A percentile compares a stretch with the other conserved stretches of the same genome.
phyloP scores from a whole-genome alignment of 1,140 invertebrate species.

The Antheraea pernyi region DNA sequence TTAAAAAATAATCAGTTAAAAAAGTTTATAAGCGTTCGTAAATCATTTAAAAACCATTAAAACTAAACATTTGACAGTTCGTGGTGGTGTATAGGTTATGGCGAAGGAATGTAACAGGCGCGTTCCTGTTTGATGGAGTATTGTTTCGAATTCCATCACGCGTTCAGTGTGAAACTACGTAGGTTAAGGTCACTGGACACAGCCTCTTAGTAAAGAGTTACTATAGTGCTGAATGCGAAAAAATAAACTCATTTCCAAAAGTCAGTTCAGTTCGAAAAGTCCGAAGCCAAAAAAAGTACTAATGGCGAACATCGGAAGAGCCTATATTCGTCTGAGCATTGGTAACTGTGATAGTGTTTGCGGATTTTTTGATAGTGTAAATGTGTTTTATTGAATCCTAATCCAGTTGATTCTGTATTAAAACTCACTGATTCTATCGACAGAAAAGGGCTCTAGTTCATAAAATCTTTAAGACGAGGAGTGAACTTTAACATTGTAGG shows the following conservation, averaged over 20 bases:
- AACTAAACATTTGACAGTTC: slow-evolving; percentile 39
- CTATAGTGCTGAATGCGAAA: neutral
- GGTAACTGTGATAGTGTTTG: too few relatives aligned
- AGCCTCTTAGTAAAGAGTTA: neutral
- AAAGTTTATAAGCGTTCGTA: neutral
- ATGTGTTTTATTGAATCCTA: too few relatives aligned
- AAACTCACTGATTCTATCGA: too few relatives aligned
- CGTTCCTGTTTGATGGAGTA: slow-evolving; percentile 44
- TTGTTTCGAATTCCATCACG: slow-evolving; percentile 70
- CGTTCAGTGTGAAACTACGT: slow-evolving; percentile 20
- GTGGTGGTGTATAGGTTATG: slow-evolving; percentile 11
- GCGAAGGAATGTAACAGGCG: slow-evolving; percentile 27
- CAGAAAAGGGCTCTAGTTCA: too few relatives aligned
- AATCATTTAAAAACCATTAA: neutral
- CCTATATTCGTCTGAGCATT: too few relatives aligned
- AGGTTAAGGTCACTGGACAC: slow-evolving; percentile 12
- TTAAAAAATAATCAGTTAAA: neutral
- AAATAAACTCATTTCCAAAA: neutral
- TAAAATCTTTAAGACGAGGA: too few relatives aligned
- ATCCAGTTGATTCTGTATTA: too few relatives aligned
- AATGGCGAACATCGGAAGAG: too few relatives aligned
- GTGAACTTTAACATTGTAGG: too few relatives aligned
- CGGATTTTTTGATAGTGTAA: too few relatives aligned
- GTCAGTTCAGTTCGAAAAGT: too few relatives aligned
- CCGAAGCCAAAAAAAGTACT: too few relatives aligned